A percentile compares a stretch with the other conserved stretches of the same genome.
Evolutionary conservation across 30 jellyfish, hydroid and myxozoan genomes (phyloP).

Genomic region (Clytia hemisphaerica): DNA sequence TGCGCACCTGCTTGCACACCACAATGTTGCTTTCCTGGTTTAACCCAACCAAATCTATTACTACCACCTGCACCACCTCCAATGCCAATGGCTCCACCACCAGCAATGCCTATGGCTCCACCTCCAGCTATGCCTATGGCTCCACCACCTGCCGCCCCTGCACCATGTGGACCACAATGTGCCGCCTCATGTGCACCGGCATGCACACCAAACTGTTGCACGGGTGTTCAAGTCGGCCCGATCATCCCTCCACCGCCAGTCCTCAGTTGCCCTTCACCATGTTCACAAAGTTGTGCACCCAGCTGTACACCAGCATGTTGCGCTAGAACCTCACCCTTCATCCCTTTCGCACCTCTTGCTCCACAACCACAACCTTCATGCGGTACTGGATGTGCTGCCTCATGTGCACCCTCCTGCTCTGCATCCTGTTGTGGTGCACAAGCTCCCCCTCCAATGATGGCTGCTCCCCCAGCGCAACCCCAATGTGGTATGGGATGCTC

Average conservation of each 20-base stretch:
- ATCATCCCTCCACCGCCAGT: conserved; percentile 27
- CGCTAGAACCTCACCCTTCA: neutral
- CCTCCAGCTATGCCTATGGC: too few species aligned
- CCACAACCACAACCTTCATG: conserved; percentile 25
- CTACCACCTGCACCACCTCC: conserved; percentile 57
- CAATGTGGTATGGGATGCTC: conserved; percentile 7
- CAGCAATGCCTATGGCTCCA: neutral
- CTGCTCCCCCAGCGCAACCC: conserved; percentile 45
- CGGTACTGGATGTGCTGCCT: conserved; percentile 35
- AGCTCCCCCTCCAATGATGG: conserved; percentile 1
- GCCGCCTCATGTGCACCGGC: neutral
- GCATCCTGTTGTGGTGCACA: conserved; percentile 8
- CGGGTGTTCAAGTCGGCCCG: conserved; percentile 1
- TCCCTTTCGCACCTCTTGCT: neutral
- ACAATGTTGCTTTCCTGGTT: conserved; percentile 81
- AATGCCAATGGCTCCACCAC: conserved; percentile 11
- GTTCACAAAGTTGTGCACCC: conserved; percentile 49
- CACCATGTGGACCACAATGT: neutral
- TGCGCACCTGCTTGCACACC: conserved; percentile 93
- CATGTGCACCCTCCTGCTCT: conserved; percentile 38
- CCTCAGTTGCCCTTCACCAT: conserved; percentile 36
- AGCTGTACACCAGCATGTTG: conserved; percentile 44
- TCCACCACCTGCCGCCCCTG: conserved; percentile 24
- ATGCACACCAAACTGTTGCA: neutral
- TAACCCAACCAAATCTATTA: conserved; percentile 14